Evolutionary conservation across 2,113 vertebrate species (phyloP), one percentile per base, ranked within the genome.

Genomic region (Saimiri boliviensis): DNA sequence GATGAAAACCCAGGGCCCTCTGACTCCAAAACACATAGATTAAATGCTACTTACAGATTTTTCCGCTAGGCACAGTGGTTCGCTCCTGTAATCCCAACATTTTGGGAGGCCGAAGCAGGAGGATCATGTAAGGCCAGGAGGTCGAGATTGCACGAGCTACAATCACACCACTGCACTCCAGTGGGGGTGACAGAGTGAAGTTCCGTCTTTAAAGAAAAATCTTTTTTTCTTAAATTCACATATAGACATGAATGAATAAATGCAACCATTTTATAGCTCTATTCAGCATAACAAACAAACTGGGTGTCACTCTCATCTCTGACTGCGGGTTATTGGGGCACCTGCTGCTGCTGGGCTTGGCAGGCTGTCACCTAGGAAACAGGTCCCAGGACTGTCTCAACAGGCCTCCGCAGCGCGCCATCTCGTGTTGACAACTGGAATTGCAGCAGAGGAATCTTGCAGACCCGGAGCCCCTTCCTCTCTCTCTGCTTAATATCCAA

Each of bases 401-500:
- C 0, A 79, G 21, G 13, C 58, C 83, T 45, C 37, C 3, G 0
- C 9, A 7, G 56, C 19, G 82, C 40, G 79, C 97, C 97, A 71
- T 27, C 95, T 96, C 0, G 86, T 86, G 97, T 47, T 70, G 2
- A 0, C 49, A 12, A 1, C 6, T 17, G 79, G 90, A 2, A 86
- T 32, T 47, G 71, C 96, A 86, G 84, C 35, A 4, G 49, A 47
- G 21, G 68, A 76, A n/a, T 1, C 40, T 45, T 17, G 42, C 0
- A 49, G 76, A 12, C 14, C 3, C 0, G 0, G 25, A 21, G 56
- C 6, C 30, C 13, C 40, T 45, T 35, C 16, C 20, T 5, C 11
- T 30, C 6, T 11, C 45, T 2, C 3, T 20, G 27, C 14, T 80
- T 14, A 32, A 4, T 1, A 5, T 6, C 0, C 0, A 5, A 3